Evolutionary conservation across 2,888 invertebrate species (phyloP), one percentile per base, ranked within the genome.

Genomic region (Chamaedrilus cognettii): DNA sequence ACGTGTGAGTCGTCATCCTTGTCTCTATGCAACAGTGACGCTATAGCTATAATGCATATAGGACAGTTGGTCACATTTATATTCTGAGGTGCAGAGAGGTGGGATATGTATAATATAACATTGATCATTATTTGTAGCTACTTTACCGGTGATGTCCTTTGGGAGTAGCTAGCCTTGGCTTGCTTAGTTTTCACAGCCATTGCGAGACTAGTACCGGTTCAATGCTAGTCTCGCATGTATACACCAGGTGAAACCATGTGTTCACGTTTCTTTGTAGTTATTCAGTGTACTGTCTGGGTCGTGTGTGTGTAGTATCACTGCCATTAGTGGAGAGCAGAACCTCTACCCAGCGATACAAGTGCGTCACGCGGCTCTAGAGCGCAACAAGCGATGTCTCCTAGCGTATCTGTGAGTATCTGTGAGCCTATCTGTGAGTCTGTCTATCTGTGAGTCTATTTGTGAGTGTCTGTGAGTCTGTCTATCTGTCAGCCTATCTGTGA

Each of bases 301-400:
- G n/a, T n/a, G n/a, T n/a, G n/a, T n/a, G 33, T 61, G n/a, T 72
- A 86, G 85, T 73, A 82, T 77, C 74, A 79, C 82, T 26, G 82
- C 84, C 19, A 80, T 83, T 28, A 82, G 77, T 64, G 85, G 85
- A n/a, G 84, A 81, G 57, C 74, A 75, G 66, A 80, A 82, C 34
- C 34, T 83, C n/a, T 89, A 91, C 86, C 88, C 91, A 0, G 89
- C 93, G 26, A 88, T 96, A 1, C 90, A 91, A 82, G 88, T 94
- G 56, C 87, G 95, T 19, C 96, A 96, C 82, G 89, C 90, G 42
- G 93, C 92, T 0, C 83, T 96, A 26, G 91, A 93, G 82, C 87
- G 96, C 52, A 94, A 96, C 80, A 91, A 94, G 80, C 88, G 97
- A 42, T 97, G 96, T 79, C 86, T 97, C 0, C 85, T 96, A 56